phyloP scores from a whole-genome alignment of 2,888 invertebrate species.

The Xestoiulus laeticollis region DNA sequence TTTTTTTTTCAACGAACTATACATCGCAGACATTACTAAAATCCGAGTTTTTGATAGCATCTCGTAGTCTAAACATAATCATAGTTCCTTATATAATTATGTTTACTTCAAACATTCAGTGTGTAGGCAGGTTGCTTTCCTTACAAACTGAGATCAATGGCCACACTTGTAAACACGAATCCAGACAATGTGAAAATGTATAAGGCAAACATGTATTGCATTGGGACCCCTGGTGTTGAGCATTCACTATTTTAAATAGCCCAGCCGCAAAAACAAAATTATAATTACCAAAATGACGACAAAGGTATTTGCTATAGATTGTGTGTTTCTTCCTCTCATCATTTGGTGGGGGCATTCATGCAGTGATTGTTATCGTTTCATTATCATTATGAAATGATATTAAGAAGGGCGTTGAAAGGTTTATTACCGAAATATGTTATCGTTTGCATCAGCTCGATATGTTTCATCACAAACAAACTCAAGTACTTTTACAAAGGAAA shows the following conservation, averaged over 20 bases:
- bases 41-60: background rate
- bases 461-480: too few species aligned
- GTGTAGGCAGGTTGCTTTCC: background rate
- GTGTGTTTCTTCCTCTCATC: background rate
- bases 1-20: too few species aligned
- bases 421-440: background rate
- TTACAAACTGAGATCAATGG: background rate
- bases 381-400: background rate
- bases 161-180: background rate
- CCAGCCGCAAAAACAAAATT: background rate
- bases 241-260: background rate
- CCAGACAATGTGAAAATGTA: background rate
- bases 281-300: too few species aligned
- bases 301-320: background rate
- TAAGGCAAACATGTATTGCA: background rate
- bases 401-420: background rate
- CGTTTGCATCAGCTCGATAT: background rate
- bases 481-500: too few species aligned
- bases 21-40: background rate
- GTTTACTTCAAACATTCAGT: background rate
- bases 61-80: background rate
- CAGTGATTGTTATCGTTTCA: background rate
- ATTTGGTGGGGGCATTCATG: background rate
- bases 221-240: background rate
- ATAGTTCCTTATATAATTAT: background rate